These are phyloP conservation scores for Orchesella cincta DNA, from an alignment of 1,140 invertebrate genomes.

Conservation along the genomic window DNA sequence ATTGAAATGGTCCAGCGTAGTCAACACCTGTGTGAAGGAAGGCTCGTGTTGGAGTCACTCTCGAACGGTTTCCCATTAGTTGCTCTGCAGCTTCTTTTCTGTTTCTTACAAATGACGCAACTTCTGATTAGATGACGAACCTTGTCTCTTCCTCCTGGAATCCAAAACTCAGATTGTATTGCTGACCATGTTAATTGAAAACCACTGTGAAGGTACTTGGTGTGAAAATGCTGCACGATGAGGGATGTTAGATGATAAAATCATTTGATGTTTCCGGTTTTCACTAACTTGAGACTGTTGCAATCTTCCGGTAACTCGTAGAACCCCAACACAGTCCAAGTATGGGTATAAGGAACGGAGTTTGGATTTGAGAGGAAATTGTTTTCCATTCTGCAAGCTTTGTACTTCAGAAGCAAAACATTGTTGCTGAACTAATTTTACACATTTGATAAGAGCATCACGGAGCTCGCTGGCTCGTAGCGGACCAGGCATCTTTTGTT, in stretches of 20 bases:
- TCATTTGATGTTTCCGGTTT: constrained; percentile 29
- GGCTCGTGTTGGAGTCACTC: constrained; percentile 37
- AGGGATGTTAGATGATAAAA: constrained; percentile 35
- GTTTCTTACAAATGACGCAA: background rate
- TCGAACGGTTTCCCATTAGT: background rate
- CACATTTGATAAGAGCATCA: background rate
- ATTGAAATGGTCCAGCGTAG: constrained; percentile 54
- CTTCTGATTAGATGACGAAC: background rate
- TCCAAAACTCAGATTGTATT: constrained; percentile 48
- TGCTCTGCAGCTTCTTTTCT: background rate
- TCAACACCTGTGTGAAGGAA: constrained; percentile 56
- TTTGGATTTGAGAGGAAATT: background rate
- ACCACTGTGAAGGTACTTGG: background rate
- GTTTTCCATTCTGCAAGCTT: background rate
- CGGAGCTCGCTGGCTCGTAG: background rate
- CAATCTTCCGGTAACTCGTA: constrained; percentile 53
- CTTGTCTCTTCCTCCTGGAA: constrained; percentile 47
- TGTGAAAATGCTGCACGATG: constrained; percentile 52
- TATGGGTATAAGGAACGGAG: constrained; percentile 51
- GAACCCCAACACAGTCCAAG: constrained; percentile 52
- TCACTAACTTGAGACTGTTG: background rate
- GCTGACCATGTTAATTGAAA: background rate
- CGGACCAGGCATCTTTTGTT: background rate
- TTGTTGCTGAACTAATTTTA: background rate
- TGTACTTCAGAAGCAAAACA: background rate